A percentile compares a stretch with the other conserved stretches of the same genome.
Evolutionary conservation across 2,888 invertebrate species (phyloP).

Genomic region (Aspidapion aeneum): DNA sequence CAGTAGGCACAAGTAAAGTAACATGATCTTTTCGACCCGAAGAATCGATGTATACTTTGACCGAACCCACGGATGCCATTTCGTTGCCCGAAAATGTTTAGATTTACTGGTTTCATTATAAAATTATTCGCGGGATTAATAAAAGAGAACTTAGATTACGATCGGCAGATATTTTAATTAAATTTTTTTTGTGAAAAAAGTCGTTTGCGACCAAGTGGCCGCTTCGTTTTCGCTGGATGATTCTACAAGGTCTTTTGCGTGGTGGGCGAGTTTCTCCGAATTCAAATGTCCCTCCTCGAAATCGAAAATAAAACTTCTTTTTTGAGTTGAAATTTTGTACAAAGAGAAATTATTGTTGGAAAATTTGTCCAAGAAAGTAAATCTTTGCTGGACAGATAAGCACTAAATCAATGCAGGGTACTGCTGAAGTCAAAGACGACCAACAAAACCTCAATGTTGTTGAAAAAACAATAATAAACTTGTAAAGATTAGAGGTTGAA

Average conservation of each 20-base stretch:
- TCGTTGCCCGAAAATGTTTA: constrained; percentile 21
- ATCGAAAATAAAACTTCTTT: no score
- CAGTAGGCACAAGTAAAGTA: neutral
- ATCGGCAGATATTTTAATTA: constrained; percentile 48
- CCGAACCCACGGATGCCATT: neutral
- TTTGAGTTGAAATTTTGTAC: no score
- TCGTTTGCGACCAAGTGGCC: neutral
- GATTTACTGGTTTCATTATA: constrained; percentile 38
- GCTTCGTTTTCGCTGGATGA: neutral
- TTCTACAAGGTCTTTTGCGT: neutral
- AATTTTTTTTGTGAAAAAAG: constrained; percentile 22
- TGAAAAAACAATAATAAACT: no score
- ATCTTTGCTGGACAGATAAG: no score
- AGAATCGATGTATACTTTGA: neutral
- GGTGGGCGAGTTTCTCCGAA: neutral
- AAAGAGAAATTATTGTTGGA: no score
- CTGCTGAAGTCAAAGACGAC: no score
- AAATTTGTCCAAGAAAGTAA: no score
- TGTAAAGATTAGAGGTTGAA: no score
- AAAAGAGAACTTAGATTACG: constrained; percentile 39
- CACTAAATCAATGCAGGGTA: no score
- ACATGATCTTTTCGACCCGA: neutral
- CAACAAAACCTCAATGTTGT: no score
- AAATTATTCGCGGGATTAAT: constrained; percentile 34
- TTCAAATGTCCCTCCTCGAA: neutral